A percentile compares a stretch with the other conserved stretches of the same genome.
Evolutionary conservation across 2,888 invertebrate genomes (phyloP).

Genomic region (Nesidiocoris tenuis): DNA sequence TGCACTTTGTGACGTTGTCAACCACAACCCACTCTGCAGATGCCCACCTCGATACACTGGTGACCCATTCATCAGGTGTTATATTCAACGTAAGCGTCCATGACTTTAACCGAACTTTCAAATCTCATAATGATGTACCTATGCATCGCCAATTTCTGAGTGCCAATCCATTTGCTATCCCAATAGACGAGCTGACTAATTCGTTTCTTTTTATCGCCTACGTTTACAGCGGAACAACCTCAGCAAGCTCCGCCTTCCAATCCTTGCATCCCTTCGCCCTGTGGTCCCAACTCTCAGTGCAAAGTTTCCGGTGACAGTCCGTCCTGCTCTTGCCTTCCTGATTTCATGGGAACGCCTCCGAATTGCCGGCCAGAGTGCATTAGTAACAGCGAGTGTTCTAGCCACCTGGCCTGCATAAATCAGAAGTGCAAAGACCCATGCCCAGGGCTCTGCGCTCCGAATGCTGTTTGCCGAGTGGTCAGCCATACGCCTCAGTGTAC

Average conservation of each 20-base stretch:
- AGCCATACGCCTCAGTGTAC: conserved; percentile 70
- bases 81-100: conserved; percentile 45
- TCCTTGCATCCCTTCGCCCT: conserved; percentile 65
- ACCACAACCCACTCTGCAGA: conserved; percentile 77
- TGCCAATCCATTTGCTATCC: too few relatives aligned
- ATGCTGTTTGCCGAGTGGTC: conserved; percentile 70
- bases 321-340: conserved; percentile 68
- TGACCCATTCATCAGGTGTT: conserved; percentile 78
- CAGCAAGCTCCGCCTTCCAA: conserved; percentile 33
- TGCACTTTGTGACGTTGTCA: conserved; percentile 75
- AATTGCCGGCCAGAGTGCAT: conserved; percentile 73
- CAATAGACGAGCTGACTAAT: not conserved
- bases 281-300: conserved; percentile 80
- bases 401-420: conserved; percentile 65
- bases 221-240: conserved; percentile 35
- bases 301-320: conserved; percentile 69
- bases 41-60: conserved; percentile 76
- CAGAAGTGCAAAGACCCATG: conserved; percentile 75
- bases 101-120: not conserved
- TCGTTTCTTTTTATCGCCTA: too few relatives aligned
- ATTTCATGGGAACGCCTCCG: conserved; percentile 66
- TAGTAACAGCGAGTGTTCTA: conserved; percentile 69
- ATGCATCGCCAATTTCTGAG: not conserved
- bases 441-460: conserved; percentile 69
- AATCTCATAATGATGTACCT: too few relatives aligned